phyloP scores from a whole-genome alignment of 2,888 invertebrate genomes.

The Acleris literana region DNA sequence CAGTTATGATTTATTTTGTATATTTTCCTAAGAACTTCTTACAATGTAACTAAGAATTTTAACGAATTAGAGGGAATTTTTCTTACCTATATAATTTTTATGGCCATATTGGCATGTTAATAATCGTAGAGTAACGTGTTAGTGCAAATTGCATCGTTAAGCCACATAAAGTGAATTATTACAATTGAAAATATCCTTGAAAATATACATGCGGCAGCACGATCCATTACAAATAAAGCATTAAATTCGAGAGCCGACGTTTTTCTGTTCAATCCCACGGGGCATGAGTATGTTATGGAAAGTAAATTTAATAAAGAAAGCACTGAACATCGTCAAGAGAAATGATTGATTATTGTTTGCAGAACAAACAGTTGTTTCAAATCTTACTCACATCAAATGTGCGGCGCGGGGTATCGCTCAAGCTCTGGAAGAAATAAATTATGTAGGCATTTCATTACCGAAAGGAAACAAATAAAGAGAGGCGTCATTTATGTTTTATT shows the following conservation, averaged over 20 bases:
- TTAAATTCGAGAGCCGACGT: background rate
- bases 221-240: background rate
- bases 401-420: conserved; percentile 62
- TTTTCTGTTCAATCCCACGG: too few species aligned
- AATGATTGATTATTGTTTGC: conserved; percentile 71
- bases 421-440: conserved; percentile 56
- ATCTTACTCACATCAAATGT: conserved; percentile 72
- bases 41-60: too few species aligned
- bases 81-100: too few species aligned
- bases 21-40: too few species aligned
- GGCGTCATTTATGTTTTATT: background rate
- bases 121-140: too few species aligned
- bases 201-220: too few species aligned
- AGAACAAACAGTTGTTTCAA: conserved; percentile 62
- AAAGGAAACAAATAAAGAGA: conserved; percentile 13
- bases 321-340: conserved; percentile 45
- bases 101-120: too few species aligned
- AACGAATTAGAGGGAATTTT: too few species aligned
- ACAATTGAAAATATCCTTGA: too few species aligned
- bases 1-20: too few species aligned
- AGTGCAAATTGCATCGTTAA: too few species aligned
- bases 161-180: too few species aligned
- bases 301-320: conserved; percentile 49
- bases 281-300: background rate
- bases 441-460: conserved; percentile 31